These are phyloP conservation scores for Dryococelus australis DNA, from an alignment of 2,888 invertebrate species.

Conservation along the genomic window DNA sequence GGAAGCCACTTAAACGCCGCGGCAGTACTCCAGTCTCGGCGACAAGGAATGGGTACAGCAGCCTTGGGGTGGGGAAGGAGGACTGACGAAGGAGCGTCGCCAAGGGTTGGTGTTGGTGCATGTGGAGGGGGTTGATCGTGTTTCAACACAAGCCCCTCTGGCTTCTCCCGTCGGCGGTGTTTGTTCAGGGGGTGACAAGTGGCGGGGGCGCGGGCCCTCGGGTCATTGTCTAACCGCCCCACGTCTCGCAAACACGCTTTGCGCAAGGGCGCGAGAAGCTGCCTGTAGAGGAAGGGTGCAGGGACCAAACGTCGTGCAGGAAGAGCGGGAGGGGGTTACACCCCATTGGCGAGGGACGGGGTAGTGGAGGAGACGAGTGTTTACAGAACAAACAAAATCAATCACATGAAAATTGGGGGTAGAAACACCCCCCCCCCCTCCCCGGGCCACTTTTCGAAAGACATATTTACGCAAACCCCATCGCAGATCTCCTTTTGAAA, in stretches of 20 bases:
- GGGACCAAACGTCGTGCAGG: no score
- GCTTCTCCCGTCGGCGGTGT: not conserved
- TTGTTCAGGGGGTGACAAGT: not conserved
- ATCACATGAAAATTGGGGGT: conserved; percentile 6
- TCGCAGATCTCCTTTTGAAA: not conserved
- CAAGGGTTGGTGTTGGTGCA: not conserved
- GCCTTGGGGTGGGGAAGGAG: no score
- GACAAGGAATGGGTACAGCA: no score
- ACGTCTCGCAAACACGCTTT: not conserved
- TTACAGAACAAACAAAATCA: conserved; percentile 16
- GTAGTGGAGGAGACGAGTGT: not conserved
- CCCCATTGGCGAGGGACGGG: no score
- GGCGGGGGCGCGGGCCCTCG: not conserved
- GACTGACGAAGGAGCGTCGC: not conserved
- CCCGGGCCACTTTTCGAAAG: not conserved
- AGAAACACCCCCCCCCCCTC: not conserved
- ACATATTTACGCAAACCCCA: not conserved
- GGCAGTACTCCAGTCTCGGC: no score
- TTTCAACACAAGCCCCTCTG: not conserved
- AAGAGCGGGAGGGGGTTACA: not conserved
- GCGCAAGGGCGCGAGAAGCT: not conserved
- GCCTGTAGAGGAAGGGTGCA: no score
- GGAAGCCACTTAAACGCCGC: not conserved
- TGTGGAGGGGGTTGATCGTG: not conserved
- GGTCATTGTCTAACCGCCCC: not conserved